Base-by-base conservation (phyloP, 2,797 vertebrate species). In the Hemitrygon akajei region DNA sequence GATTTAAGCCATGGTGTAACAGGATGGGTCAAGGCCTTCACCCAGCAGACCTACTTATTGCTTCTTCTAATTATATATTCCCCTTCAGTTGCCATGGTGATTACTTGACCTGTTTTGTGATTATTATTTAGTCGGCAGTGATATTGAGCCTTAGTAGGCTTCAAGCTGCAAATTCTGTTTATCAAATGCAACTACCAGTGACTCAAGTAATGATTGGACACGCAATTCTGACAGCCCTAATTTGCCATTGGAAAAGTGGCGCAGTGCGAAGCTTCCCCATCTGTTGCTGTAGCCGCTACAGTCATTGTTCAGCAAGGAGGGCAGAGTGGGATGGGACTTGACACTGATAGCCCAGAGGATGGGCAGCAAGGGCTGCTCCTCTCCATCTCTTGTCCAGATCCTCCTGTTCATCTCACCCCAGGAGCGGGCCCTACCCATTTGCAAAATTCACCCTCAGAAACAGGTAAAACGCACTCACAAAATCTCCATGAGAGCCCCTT, bases 51-150 rank as follows among this genome's bases (percentile, higher is more conserved):
- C 58, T 63, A 86, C 82, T 58, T 63, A 63, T 86, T 60, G 82
- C 30, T 86, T 27, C 56, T 86, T 86, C 82, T 86, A 86, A 86
- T 86, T 86, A 63, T n/a, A 11, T 63, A 60, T 86, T 86, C 47
- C 82, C 3, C 27, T 84, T 86, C 60, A 30, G 56, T 86, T 86
- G 58, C 82, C 25, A 63, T 86, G 82, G 82, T 63, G 82, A 86
- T 86, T 60, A n/a, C n/a, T 86, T 86, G 82, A 30, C 56, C 82
- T 86, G 5, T 84, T 84, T 25, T 84, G 27, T 60, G 30, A 86
- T 60, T 58, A n/a, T 58, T 56, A 58, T 84, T 84, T 84, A 58
- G 81, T 25, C 40, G 56, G 81, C 47, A 58, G 22, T 56, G 22
- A 9, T 84, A 2, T 84, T 84, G 10, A 58, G 81, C 40, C 84